Base-by-base conservation (phyloP, 2,888 invertebrate genomes). In the Macroteleia sp. region DNA sequence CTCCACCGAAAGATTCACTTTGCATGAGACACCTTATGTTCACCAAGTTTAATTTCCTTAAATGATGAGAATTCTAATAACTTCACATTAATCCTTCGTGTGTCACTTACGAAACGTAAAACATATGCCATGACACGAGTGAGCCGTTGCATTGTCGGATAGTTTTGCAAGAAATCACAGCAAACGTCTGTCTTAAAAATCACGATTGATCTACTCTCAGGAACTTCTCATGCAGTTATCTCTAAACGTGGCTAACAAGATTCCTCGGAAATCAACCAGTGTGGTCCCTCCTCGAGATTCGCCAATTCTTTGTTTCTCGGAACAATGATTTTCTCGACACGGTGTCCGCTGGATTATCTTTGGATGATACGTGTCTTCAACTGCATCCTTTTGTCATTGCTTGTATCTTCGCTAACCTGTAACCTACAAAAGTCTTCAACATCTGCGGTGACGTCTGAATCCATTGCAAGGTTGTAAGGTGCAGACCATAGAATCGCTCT, bases 351-450 rank as follows among this genome's bases (percentile, higher is more conserved):
- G 50, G 50, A 19, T 32, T 50, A 8, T 50, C 50, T 10, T 50
- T 50, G 12, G 50, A 28, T 1, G 57, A 61, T 3, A 80, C 71
- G 28, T 81, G 69, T 50, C 74, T 41, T 82, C 79, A 78, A 4
- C 57, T 6, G 5, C n/a, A 3, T 1, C 25, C 32, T 2, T 25
- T 2, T 14, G 66, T 50, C 9, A 67, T 16, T 5, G 57, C 46
- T 46, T 82, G 81, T 3, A 86, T 82, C 14, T 81, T 75, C 0
- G 71, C 14, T 0, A 83, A 71, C 0, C 79, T 44, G 32, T 80
- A 80, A 14, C 39, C 69, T 12, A 67, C 81, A 39, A 80, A 81
- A 0, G 61, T 52, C 36, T 80, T 77, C 3, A 81, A 42, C 0
- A 20, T 2, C 4, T 78, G 48, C 3, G 56, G 48, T 48, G 25